These are phyloP conservation scores for Sarcophaga variegata DNA, from an alignment of 2,888 invertebrate genomes.

Conservation along the genomic window DNA sequence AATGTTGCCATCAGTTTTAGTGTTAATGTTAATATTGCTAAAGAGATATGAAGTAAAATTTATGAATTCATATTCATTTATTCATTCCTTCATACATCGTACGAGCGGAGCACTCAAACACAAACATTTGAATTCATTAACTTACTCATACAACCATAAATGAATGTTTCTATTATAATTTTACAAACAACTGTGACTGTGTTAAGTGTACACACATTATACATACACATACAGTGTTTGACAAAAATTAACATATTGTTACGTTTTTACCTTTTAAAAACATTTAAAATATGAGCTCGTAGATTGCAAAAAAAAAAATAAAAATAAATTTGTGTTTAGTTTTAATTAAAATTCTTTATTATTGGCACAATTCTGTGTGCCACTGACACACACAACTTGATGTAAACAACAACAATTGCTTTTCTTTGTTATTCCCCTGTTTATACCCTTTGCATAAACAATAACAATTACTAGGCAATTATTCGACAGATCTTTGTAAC, in stretches of 20 bases:
- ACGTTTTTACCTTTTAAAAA: too few species aligned
- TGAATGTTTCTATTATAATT: not conserved
- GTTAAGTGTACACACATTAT: not conserved
- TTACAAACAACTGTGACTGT: not conserved
- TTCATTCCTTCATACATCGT: not conserved
- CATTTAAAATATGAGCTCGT: too few species aligned
- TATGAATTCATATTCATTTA: not conserved
- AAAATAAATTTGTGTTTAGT: too few species aligned
- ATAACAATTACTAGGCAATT: too few species aligned
- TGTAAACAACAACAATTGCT: too few species aligned
- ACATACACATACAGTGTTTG: not conserved
- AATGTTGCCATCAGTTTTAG: constrained; percentile 3
- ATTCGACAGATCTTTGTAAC: too few species aligned
- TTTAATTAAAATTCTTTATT: too few species aligned
- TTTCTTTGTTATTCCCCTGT: too few species aligned
- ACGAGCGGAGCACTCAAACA: not conserved
- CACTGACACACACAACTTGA: too few species aligned
- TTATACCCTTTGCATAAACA: too few species aligned
- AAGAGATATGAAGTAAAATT: not conserved
- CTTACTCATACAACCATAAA: not conserved
- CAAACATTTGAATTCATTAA: not conserved
- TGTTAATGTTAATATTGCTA: not conserved
- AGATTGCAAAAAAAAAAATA: too few species aligned
- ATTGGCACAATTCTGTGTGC: too few species aligned
- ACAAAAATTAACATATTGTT: not conserved